phyloP scores from a whole-genome alignment of 2,797 vertebrate species.

The Bovichtus diacanthus region DNA sequence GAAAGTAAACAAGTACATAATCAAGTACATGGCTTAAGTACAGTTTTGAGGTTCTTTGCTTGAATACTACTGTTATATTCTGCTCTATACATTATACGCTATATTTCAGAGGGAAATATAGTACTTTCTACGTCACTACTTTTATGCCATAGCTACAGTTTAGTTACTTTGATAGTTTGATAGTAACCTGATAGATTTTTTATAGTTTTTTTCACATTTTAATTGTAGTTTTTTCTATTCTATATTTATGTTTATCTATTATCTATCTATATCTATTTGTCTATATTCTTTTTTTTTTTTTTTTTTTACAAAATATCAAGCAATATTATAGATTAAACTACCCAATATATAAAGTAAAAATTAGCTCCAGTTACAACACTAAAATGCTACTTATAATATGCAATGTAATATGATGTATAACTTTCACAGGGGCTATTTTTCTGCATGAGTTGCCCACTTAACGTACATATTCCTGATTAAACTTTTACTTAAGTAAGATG shows the following conservation, averaged over 20 bases:
- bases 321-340: neutral
- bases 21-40: neutral
- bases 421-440: neutral
- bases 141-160: neutral
- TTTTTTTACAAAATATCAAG: neutral
- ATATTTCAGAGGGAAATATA: neutral
- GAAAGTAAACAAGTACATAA: neutral
- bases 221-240: too few species aligned
- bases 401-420: neutral
- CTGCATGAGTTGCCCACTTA: neutral
- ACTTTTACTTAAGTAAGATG: too few species aligned
- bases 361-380: neutral
- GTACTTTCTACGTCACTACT: neutral
- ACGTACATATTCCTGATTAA: neutral
- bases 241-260: too few species aligned
- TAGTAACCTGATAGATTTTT: too few species aligned
- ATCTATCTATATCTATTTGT: too few species aligned
- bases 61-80: neutral
- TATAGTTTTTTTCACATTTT: too few species aligned
- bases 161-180: too few species aligned
- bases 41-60: neutral
- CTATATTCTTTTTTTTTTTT: neutral
- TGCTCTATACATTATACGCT: too few species aligned
- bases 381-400: neutral
- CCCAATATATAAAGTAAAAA: neutral